Conservation (phyloP, 1,140 invertebrate genomes). For the Nephotettix cincticeps region DNA sequence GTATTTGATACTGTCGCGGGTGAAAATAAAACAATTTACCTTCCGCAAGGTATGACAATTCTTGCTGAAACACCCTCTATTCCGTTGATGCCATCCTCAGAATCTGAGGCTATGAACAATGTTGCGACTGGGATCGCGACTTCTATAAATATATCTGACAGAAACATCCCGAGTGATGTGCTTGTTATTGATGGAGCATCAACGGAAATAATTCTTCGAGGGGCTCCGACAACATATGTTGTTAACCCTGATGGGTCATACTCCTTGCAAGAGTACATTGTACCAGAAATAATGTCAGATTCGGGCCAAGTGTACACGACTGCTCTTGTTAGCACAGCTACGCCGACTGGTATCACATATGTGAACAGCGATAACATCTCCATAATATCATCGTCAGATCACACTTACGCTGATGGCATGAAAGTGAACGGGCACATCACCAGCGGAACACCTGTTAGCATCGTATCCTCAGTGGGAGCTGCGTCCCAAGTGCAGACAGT, state of each 20-base stretch:
- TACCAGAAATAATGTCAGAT: constrained; percentile 38
- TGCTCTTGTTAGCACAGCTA: neutral
- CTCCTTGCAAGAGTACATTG: constrained; percentile 37
- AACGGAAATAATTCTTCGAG: constrained; percentile 35
- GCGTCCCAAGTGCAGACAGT: neutral
- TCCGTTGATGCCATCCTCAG: constrained; percentile 33
- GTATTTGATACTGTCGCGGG: constrained; percentile 18
- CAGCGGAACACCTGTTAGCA: neutral
- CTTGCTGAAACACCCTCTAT: constrained; percentile 28
- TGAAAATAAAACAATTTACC: constrained; percentile 26
- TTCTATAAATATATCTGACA: constrained; percentile 32
- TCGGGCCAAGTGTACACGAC: constrained; percentile 14
- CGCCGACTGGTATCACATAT: neutral
- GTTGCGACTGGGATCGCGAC: constrained; percentile 34
- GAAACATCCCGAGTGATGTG: constrained; percentile 32
- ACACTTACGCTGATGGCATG: constrained; percentile 19
- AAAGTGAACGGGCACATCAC: neutral
- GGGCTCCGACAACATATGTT: constrained; percentile 32
- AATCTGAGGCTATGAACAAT: constrained; percentile 36
- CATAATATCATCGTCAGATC: constrained; percentile 3
- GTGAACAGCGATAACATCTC: constrained; percentile 1
- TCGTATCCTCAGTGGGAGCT: neutral
- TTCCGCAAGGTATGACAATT: constrained; percentile 34
- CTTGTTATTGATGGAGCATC: constrained; percentile 37
- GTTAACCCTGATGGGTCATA: constrained; percentile 17